Percentiles rank a stretch among this genome's conserved stretches.
Conservation (phyloP, 2,113 vertebrate genomes). For the Epinephelus moara region DNA sequence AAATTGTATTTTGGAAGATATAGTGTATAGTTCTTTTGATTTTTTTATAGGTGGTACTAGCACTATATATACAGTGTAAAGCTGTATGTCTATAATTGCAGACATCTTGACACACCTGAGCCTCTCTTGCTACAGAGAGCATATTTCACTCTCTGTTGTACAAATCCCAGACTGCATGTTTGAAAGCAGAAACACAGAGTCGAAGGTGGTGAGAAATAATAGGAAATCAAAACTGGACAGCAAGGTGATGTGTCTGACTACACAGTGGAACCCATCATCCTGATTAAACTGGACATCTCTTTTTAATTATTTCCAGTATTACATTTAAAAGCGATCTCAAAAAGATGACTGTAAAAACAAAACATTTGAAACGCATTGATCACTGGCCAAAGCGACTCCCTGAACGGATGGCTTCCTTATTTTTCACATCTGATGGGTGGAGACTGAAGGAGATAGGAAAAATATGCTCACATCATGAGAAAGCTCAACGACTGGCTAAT, state of each 20-base stretch:
- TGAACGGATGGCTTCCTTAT: slow-evolving; percentile 52
- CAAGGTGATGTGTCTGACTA: slow-evolving; percentile 46
- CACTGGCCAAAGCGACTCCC: slow-evolving; percentile 42
- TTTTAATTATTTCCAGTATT: slow-evolving; percentile 67
- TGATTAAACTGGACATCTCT: slow-evolving; percentile 51
- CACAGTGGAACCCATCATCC: slow-evolving; percentile 63
- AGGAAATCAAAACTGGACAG: slow-evolving; percentile 49
- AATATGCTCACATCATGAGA: slow-evolving; percentile 30
- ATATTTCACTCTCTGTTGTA: slow-evolving; percentile 39
- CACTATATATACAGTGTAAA: slow-evolving; percentile 3
- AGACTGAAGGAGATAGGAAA: slow-evolving; percentile 24
- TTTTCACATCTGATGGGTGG: slow-evolving; percentile 36
- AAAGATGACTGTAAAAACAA: slow-evolving; percentile 65
- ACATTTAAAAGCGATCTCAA: slow-evolving; percentile 53
- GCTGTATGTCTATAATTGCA: slow-evolving; percentile 28
- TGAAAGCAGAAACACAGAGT: slow-evolving; percentile 23
- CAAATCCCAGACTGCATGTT: slow-evolving; percentile 44
- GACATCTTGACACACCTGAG: slow-evolving; percentile 43
- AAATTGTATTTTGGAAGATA: not conserved
- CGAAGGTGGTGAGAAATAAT: slow-evolving; percentile 29
- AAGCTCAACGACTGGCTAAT: slow-evolving; percentile 32
- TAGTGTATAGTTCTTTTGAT: not conserved
- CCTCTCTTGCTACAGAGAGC: slow-evolving; percentile 6
- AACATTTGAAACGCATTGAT: slow-evolving; percentile 45
- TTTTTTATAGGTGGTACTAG: not conserved